phyloP scores from a whole-genome alignment of 64 coral and sea anemone species.

The Montipora efflorescens region DNA sequence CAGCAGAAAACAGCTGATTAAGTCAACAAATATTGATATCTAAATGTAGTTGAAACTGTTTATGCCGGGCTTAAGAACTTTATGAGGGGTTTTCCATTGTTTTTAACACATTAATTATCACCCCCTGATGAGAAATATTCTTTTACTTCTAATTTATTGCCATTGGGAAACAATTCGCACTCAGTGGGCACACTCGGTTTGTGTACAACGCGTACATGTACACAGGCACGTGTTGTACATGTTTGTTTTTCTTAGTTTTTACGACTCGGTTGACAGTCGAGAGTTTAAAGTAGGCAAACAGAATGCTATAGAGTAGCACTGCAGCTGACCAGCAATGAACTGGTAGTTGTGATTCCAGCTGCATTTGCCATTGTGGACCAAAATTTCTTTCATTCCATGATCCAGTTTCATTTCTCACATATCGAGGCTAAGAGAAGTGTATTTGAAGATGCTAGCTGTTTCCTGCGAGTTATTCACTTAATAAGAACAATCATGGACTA shows the following conservation, averaged over 20 bases:
- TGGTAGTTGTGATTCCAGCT: no score
- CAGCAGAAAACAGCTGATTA: neutral
- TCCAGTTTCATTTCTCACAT: no score
- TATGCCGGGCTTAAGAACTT: neutral
- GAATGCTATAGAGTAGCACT: no score
- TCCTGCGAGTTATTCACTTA: no score
- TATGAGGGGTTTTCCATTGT: neutral
- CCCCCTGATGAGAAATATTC: neutral
- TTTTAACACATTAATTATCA: slow-evolving; percentile 3
- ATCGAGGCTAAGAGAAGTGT: no score
- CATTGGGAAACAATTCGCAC: neutral
- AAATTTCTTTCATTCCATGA: no score
- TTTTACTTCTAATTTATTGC: slow-evolving; percentile 5
- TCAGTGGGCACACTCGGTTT: neutral
- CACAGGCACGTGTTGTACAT: neutral
- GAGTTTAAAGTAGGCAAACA: no score
- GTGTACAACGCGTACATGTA: neutral
- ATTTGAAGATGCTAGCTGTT: no score
- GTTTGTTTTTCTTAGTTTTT: neutral
- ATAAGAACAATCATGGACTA: no score
- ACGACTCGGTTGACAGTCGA: neutral
- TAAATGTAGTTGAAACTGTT: slow-evolving; percentile 1
- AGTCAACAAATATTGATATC: neutral
- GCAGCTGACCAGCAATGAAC: no score
- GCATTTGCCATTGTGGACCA: no score